A percentile compares a stretch with the other conserved stretches of the same genome.
Evolutionary conservation across 2,113 vertebrate genomes (phyloP).

Genomic region (Pandion haliaetus): DNA sequence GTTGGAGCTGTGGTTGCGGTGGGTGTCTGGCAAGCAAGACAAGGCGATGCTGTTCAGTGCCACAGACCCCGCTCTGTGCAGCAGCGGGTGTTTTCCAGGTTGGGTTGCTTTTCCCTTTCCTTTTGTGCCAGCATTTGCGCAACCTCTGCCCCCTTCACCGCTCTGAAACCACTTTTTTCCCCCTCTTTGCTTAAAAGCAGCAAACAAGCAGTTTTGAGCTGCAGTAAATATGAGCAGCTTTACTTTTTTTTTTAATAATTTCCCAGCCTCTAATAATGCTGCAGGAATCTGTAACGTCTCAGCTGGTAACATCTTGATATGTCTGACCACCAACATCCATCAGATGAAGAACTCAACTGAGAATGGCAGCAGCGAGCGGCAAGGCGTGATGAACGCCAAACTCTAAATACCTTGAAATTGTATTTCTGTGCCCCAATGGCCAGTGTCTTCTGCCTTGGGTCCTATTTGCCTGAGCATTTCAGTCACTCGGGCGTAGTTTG

Average conservation of each 20-base stretch:
- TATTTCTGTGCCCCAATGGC: background rate
- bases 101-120: background rate
- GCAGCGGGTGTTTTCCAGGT: background rate
- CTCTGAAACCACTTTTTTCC: background rate
- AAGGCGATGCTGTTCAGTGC: background rate
- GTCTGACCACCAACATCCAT: accelerated
- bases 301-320: background rate
- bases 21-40: background rate
- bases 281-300: background rate
- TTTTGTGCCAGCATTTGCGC: background rate
- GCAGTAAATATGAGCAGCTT: background rate
- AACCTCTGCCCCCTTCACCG: background rate
- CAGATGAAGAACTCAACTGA: accelerated
- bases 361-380: accelerated
- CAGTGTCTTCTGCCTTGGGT: background rate
- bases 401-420: background rate
- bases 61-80: background rate
- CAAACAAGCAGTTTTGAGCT: background rate
- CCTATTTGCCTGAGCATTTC: accelerated
- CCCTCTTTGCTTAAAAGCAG: background rate
- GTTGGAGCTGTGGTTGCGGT: background rate
- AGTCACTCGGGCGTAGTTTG: background rate
- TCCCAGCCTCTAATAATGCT: too few relatives aligned
- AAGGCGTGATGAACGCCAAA: too few relatives aligned
- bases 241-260: background rate